Evolutionary conservation across 2,113 vertebrate species (phyloP).

Genomic region (Xerus inauris): DNA sequence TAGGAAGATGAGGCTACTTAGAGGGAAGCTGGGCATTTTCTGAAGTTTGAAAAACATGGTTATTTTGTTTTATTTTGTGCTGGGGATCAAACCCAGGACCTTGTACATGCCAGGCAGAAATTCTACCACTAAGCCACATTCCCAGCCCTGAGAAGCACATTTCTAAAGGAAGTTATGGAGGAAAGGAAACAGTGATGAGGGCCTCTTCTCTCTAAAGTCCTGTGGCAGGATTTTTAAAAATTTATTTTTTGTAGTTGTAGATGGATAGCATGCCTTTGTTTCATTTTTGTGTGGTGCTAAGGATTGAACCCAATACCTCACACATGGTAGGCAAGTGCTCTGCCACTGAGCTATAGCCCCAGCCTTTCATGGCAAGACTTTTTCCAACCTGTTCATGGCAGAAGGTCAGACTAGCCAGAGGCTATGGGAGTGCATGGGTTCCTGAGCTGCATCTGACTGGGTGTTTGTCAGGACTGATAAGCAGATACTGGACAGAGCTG

Average conservation of each 20-base stretch:
- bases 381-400: background rate
- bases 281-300: too few species aligned
- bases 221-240: background rate
- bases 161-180: background rate
- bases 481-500: conserved; percentile 51
- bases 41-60: background rate
- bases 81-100: too few species aligned
- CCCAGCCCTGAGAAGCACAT: background rate
- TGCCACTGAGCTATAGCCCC: too few species aligned
- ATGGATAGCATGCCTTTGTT: too few species aligned
- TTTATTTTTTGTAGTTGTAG: too few species aligned
- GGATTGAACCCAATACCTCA: too few species aligned
- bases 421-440: background rate
- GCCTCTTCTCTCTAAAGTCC: background rate
- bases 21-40: background rate
- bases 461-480: background rate
- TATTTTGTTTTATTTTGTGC: background rate
- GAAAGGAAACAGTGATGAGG: rapidly evolving
- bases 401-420: background rate
- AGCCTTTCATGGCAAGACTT: background rate
- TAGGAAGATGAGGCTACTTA: background rate
- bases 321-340: too few species aligned
- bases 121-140: too few species aligned
- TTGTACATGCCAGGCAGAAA: too few species aligned
- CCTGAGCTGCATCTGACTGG: conserved; percentile 20